Base-by-base conservation (phyloP, 2,888 invertebrate genomes). In the Odontocolon sp. region DNA sequence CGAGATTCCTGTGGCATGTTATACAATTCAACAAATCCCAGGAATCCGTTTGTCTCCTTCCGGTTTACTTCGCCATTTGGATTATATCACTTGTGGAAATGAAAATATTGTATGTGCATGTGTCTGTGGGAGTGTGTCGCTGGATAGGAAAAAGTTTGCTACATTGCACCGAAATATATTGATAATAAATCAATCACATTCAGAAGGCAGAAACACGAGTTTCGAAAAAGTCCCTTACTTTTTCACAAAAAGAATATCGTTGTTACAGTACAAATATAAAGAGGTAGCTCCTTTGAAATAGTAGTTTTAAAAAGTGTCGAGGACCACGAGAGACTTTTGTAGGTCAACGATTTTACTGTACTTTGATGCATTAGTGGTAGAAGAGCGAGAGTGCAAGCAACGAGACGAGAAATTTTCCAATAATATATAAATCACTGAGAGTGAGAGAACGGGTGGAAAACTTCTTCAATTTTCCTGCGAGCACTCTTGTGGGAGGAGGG, bases 321-420 rank as follows among this genome's bases (percentile, higher is more conserved):
- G 38, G 31, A 66, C 42, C 11, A 50, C 50, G 16, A 28, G 16
- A 36, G 8, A 16, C 33, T 75, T 75, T 70, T 70, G 59, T 75
- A 66, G 75, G 75, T 75, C 75, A 70, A 75, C 33, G 26, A 64
- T 66, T 73, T 73, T 68, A 77, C 73, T 69, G 73, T 61, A 66
- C 54, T 77, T 70, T 70, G 73, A 77, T 77, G 66, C 64, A 54
- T 61, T 73, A 68, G 47, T 6, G 50, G 52, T 36, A 18, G 23
- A 61, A 16, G 16, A 28, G 36, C 11, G 21, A 52, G 66, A 16
- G 52, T 33, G 59, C 63, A 11, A 75, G 57, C 75, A 70, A 75
- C 69, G 66, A 59, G 75, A 70, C 69, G 75, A 70, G 75, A 75
- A 69, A 75, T 59, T 71, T 70, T 78, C 67, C 75, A 69, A 75